Conservation (phyloP, 2,113 vertebrate species). For the Macquaria ambigua region DNA sequence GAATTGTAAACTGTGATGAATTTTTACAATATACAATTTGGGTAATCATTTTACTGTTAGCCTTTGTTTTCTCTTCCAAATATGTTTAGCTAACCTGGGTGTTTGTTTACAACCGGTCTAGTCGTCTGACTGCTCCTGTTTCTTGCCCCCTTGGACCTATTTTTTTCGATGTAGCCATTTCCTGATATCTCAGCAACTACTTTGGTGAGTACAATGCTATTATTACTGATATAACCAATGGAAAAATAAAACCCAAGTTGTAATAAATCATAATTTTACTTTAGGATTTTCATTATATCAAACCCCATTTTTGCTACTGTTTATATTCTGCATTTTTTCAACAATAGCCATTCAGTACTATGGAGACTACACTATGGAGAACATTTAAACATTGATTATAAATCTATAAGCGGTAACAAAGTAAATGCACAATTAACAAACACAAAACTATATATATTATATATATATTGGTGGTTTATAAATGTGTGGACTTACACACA, state of each 20-base stretch:
- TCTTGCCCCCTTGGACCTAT: neutral
- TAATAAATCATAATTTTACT: no score
- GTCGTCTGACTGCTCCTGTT: neutral
- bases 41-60: no score
- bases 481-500: neutral
- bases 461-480: neutral
- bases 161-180: neutral
- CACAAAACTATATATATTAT: neutral
- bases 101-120: neutral
- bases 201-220: neutral
- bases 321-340: neutral
- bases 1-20: no score
- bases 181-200: neutral
- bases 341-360: no score
- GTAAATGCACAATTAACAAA: neutral
- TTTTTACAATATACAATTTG: no score
- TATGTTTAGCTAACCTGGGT: no score
- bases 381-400: neutral
- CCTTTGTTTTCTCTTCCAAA: no score
- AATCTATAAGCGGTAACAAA: neutral
- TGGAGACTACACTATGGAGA: neutral
- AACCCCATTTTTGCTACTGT: neutral
- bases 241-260: no score
- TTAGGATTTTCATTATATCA: neutral
- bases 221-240: neutral